Percentiles rank a stretch among this genome's conserved stretches.
These are phyloP conservation scores for Megaceryle torquata DNA, from an alignment of 2,113 vertebrate genomes.

Conservation along the genomic window DNA sequence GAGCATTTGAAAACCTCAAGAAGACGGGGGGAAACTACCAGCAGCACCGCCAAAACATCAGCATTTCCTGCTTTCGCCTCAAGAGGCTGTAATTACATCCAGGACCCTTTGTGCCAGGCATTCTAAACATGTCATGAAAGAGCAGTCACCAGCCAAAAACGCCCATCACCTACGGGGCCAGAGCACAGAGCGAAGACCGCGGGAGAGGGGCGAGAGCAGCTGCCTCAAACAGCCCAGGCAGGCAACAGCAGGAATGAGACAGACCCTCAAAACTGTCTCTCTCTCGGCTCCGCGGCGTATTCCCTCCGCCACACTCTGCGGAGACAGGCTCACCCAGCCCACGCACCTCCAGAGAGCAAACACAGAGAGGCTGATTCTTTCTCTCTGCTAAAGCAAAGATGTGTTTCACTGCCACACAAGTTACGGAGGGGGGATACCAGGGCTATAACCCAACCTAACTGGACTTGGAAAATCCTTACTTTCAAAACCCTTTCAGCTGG, in stretches of 20 bases:
- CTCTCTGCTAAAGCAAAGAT: not conserved
- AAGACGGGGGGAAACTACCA: not conserved
- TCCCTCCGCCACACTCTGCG: not conserved
- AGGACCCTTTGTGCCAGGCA: not conserved
- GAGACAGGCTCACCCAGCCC: not conserved
- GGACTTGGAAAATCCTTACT: not conserved
- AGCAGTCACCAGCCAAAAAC: not conserved
- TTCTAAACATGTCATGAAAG: not conserved
- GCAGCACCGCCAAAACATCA: no score
- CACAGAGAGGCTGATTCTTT: not conserved
- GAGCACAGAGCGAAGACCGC: not conserved
- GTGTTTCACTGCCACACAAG: not conserved
- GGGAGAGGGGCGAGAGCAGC: not conserved
- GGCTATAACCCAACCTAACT: fast-evolving
- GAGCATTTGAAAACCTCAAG: not conserved
- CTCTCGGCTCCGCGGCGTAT: not conserved
- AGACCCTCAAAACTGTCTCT: not conserved
- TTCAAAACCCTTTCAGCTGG: not conserved
- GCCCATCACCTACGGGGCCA: fast-evolving
- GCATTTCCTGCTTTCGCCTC: not conserved
- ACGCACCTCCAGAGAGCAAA: fast-evolving
- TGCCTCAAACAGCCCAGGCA: not conserved
- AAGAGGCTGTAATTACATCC: not conserved
- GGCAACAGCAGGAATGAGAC: not conserved
- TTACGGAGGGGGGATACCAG: not conserved